Base-by-base conservation (phyloP, 2,797 vertebrate genomes). In the Syngnathus acus region DNA sequence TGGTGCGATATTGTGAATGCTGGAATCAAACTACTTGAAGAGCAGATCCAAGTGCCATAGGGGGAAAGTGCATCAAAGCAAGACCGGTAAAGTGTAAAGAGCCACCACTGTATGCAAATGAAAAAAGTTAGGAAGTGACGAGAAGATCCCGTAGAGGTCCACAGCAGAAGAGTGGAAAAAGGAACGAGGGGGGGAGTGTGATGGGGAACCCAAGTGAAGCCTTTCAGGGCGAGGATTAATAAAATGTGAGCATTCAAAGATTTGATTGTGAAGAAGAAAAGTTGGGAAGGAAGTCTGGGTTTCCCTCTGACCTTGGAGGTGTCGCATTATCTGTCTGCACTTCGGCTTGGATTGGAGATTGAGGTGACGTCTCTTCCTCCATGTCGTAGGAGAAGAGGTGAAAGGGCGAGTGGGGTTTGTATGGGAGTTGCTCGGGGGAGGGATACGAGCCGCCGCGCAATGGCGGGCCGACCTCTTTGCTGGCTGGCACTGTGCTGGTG, bases 341-440 rank as follows among this genome's bases (percentile, higher is more conserved):
- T 9, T 47, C 65, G 51, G 72, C 51, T 73, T 81, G 77, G 19
- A 65, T 37, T 0, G 71, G 54, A 71, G 79, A 70, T 1, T 65
- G 64, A 2, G 90, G 85, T 4, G 90, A 82, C 16, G 72, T 67
- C 66, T 90, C 84, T 65, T 96, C 92, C 37, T 95, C 88, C 26
- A 96, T 86, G 86, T 98, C 95, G 0, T 98, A 97, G 0, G 95
- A 97, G 91, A 98, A 98, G 70, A 97, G 94, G 77, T 95, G 95
- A 76, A 98, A 98, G 71, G 95, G 95, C 9, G 91, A 90, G 77
- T 95, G 95, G n/a, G 94, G 93, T 66, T 94, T 87, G 67, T 97
- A 97, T 72, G 95, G 95, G 68, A 96, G 87, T 73, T 84, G 92
- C 68, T 93, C 91, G 10, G 91, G 74, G 0, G 89, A 87, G 10